Base-by-base conservation (phyloP, 1,140 invertebrate genomes). In the Heliconius hewitsoni region DNA sequence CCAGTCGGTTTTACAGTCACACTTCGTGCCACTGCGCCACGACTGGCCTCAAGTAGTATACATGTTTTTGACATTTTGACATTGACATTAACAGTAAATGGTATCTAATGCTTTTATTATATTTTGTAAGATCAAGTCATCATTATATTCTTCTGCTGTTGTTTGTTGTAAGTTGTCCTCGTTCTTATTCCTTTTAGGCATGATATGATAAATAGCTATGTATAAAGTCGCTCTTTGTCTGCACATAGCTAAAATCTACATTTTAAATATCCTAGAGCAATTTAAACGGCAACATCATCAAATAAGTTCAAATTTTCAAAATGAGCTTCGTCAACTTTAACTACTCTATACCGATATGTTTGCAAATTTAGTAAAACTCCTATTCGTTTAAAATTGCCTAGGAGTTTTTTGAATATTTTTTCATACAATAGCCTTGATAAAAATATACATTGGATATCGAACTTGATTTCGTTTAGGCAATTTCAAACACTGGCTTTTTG, bases 381-480 rank as follows among this genome's bases (percentile, higher is more conserved):
- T 66, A 66, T 66, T 66, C 60, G 60, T 66, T 66, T 66, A 16
- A 66, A 66, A 66, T 66, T 66, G 60, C 11, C 60, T 66, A 13
- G 60, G 13, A 16, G n/a, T 27, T 27, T 66, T 27, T 66, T 30
- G 60, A 30, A 66, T 66, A 30, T 66, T 66, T 66, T 66, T 66
- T 66, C 60, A 30, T 66, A 30, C 23, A 66, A 66, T 66, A 66
- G 60, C 23, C 60, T 66, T 66, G 60, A 66, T 66, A 66, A 66
- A 66, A 66, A 66, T 66, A 66, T 66, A 66, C 60, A 66, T 66
- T 30, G 60, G 60, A 66, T 66, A 66, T 66, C 60, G 27, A 30
- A 66, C 60, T 66, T 66, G 60, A 66, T 66, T 66, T 66, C 60
- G 60, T 66, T 66, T 66, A 66, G 60, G 60, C 60, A 66, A 66